Evolutionary conservation across 2,113 vertebrate genomes (phyloP), one percentile per base, ranked within the genome.

Genomic region (Cyprinodon variegatus): DNA sequence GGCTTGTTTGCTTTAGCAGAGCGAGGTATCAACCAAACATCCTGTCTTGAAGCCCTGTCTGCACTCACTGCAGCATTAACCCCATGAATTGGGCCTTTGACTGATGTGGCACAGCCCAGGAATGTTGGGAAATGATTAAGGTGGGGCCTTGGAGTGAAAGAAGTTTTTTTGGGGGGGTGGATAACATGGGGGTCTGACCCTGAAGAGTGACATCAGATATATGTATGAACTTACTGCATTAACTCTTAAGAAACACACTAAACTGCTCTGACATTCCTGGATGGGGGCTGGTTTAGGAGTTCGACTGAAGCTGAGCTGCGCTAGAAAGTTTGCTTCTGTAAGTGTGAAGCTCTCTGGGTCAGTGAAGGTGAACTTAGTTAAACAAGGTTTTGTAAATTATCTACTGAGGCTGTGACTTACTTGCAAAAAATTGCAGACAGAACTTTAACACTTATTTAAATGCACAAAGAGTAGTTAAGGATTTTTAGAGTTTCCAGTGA

Each of bases 1-100:
- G 90, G 92, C 89, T 94, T 96, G 94, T 96, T 97, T 96, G 94
- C 95, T 93, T 94, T 94, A 94, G 94, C 93, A 89, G 89, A 93
- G 90, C 91, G 86, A 94, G 90, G 93, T 93, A 92, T 94, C 92
- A 85, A 92, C 91, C 93, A 95, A 95, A 94, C 95, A 95, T 96
- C 94, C 94, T 96, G 95, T 94, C 94, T 95, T 92, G 89, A 92
- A 91, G 59, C 80, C 92, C 90, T 78, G 91, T 90, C 92, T 92
- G 88, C 89, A 79, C 92, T 86, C 82, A 81, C 89, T 88, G 89
- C 87, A 73, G 89, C 91, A 86, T 81, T 90, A 82, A 88, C 90
- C 91, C 91, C 87, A 93, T 92, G 91, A 93, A 91, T 94, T 78
- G 92, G 90, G 84, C 82, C 91, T 93, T 93, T 92, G 92, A 93